Evolutionary conservation across 2,113 vertebrate species (phyloP), one percentile per base, ranked within the genome.

Genomic region (Elanoides forficatus): DNA sequence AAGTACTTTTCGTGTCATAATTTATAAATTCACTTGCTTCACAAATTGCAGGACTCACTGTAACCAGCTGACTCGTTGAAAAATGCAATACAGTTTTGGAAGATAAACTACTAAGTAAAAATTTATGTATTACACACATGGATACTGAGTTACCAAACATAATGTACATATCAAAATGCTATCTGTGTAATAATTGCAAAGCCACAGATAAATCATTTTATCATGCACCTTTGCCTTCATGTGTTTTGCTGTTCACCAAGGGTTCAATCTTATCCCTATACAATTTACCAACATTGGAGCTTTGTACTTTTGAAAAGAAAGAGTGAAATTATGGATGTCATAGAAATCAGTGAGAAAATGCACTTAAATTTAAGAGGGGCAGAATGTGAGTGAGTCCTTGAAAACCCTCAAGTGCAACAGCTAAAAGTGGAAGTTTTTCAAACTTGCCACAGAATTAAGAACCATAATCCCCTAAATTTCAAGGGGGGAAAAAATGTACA

Each of bases 91-190:
- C 40, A 62, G n/a, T 68, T 94, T 85, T 68, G 84, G 84, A 91
- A 95, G 89, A 95, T 81, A 85, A 95, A 88, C 47, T 60, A 26
- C 53, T 70, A 50, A 62, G 48, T 75, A 80, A 94, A 92, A 96
- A 74, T 81, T 27, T 34, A 42, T 6, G 3, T 53, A 53, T 81
- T 65, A 38, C 20, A 45, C 45, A 38, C 29, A 29, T 3, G 43
- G 81, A 71, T 81, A 72, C 15, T 65, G 87, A 91, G 43, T 82
- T 90, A 71, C 47, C 82, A 72, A 91, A 88, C 27, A 75, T 71
- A 85, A 50, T 32, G 10, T 74, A 88, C 42, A 1, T 93, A 95
- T 68, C 83, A 70, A 96, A 95, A 90, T 90, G 63, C 36, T 92
- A 59, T 73, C 91, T 53, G 48, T 75, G 55, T 78, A 82, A 88